Conservation (phyloP, 1,140 invertebrate species). For the Trichoplusia ni region DNA sequence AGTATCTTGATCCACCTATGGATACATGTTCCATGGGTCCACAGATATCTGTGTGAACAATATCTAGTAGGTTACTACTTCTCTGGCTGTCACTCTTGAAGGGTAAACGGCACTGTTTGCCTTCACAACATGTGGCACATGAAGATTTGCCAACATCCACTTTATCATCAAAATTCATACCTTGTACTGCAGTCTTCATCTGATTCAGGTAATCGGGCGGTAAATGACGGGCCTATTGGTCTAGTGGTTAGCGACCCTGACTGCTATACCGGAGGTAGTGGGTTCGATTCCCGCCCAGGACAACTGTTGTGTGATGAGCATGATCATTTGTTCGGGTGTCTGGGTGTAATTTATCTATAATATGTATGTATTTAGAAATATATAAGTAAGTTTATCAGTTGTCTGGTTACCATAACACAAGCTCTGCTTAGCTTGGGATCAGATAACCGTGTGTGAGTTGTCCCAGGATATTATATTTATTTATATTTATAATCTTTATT, state of each 20-base stretch:
- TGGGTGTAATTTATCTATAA: too few species aligned
- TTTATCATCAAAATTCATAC: conserved; percentile 6
- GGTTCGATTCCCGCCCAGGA: too few species aligned
- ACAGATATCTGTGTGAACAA: conserved; percentile 23
- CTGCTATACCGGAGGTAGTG: not conserved
- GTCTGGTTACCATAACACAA: not conserved
- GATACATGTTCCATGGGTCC: conserved; percentile 14
- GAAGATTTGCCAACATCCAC: conserved; percentile 3
- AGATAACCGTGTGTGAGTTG: not conserved
- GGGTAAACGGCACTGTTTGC: conserved; percentile 10
- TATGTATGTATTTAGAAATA: too few species aligned
- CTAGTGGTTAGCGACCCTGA: too few species aligned
- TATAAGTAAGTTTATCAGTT: too few species aligned
- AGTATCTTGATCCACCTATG: conserved; percentile 17
- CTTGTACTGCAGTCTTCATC: conserved; percentile 12
- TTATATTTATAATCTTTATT: not conserved
- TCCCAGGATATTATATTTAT: not conserved
- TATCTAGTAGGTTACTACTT: conserved; percentile 6
- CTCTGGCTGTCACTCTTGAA: conserved; percentile 1
- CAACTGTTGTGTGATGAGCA: too few species aligned
- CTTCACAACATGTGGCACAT: conserved; percentile 15
- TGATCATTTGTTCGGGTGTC: too few species aligned
- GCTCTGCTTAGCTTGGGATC: not conserved
- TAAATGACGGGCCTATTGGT: not conserved
- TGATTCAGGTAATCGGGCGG: not conserved